Base-by-base conservation (phyloP, 2,888 invertebrate species). In the Nematopogon swammerdamellus region DNA sequence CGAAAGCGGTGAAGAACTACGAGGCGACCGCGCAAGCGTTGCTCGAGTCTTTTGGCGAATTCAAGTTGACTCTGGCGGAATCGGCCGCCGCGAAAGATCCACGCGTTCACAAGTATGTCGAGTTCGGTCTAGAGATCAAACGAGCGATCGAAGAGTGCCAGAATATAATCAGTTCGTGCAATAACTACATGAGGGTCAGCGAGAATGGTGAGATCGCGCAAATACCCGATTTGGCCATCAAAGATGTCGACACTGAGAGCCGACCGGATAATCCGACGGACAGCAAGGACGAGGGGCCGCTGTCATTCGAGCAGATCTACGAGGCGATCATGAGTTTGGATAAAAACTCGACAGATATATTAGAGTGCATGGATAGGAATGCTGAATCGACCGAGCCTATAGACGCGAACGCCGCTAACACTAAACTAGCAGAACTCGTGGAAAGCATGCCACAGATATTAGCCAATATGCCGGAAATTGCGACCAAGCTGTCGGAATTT, bases 121-220 rank as follows among this genome's bases (percentile, higher is more conserved):
- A 70, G 0, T 75, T 76, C 19, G 75, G 79, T 0, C 30, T 76
- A 19, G 75, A 77, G 60, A 73, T 79, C 4, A 79, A 76, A 51
- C 76, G 72, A 53, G 76, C 76, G 0, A 75, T 79, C 72, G 79
- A 77, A 50, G 76, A 77, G 43, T 76, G 77, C 52, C 75, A 77
- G 59, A 73, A 74, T 55, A 74, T 77, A 18, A 77, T 77, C 2
- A 72, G 74, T 45, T 72, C 75, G 0, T 75, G 73, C 18, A 72
- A 71, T 14, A 18, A 5, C 6, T 17, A 43, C 11, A 44, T 36
- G 3, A 36, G 14, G 14, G n/a, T 14, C 8, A 36, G 2, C 18
- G 19, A 44, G 10, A 14, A 18, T 10, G 19, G 10, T 17, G 18
- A 44, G 17, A 3, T 19, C 2, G 17, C 18, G 10, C 18, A 10